phyloP scores from a whole-genome alignment of 2,113 vertebrate species.

The Caranx melampygus region DNA sequence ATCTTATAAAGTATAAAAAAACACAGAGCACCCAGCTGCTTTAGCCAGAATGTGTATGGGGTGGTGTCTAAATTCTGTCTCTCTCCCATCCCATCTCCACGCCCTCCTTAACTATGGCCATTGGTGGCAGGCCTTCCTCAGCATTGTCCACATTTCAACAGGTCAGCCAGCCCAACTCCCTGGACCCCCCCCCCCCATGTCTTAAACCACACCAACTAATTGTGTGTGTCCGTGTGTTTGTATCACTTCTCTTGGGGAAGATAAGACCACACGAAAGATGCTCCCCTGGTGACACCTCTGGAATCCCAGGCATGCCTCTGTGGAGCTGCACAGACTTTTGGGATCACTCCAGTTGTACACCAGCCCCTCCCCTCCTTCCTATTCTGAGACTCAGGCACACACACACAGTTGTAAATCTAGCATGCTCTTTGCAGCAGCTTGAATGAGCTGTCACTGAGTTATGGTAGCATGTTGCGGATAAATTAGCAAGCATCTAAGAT shows the following conservation, averaged over 20 bases:
- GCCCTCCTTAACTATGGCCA: slow-evolving; percentile 39
- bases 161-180: slow-evolving; percentile 43
- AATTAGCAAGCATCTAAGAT: slow-evolving; percentile 30
- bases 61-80: slow-evolving; percentile 39
- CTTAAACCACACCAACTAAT: slow-evolving; percentile 18
- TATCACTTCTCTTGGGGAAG: slow-evolving; percentile 40
- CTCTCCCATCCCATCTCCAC: slow-evolving; percentile 32
- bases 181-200: slow-evolving; percentile 11
- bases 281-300: slow-evolving; percentile 69
- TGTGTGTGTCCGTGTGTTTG: slow-evolving; percentile 46
- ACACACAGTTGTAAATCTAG: slow-evolving; percentile 55
- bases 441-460: slow-evolving; percentile 37
- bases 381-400: slow-evolving; percentile 45
- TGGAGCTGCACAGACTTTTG: slow-evolving; percentile 45
- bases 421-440: slow-evolving; percentile 40
- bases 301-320: slow-evolving; percentile 71
- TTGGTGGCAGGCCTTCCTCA: slow-evolving; percentile 40
- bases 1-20: background rate
- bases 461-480: slow-evolving; percentile 23
- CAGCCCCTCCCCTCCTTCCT: slow-evolving; percentile 37
- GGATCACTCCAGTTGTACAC: slow-evolving; percentile 46
- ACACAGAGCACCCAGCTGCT: background rate
- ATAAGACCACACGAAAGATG: slow-evolving; percentile 59
- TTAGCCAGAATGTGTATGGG: slow-evolving; percentile 10
- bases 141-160: slow-evolving; percentile 57